These are phyloP conservation scores for Lepidurus arcticus DNA, from an alignment of 1,140 invertebrate species.

Conservation along the genomic window DNA sequence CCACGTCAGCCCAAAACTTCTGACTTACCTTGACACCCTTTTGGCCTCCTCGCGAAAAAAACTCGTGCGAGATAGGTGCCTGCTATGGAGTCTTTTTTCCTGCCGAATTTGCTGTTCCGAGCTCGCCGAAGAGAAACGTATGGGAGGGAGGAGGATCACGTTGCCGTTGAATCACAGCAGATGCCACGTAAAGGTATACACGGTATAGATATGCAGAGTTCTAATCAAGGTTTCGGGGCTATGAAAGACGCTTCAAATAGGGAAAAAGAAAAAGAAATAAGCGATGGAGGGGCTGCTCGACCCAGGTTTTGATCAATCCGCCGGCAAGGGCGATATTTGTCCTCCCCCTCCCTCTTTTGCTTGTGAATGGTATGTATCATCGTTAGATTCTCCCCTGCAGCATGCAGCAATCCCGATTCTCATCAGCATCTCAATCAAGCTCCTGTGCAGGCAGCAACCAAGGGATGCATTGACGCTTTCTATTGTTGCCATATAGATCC, in stretches of 20 bases:
- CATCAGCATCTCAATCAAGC: constrained; percentile 21
- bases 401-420: constrained; percentile 7
- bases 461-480: constrained; percentile 21
- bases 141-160: background rate
- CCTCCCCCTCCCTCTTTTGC: background rate
- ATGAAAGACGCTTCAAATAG: background rate
- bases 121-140: background rate
- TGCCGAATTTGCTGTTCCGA: too few species aligned
- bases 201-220: background rate
- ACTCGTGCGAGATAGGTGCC: too few species aligned
- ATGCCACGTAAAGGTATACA: background rate
- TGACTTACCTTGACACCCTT: background rate
- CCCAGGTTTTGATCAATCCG: background rate
- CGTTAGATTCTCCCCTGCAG: constrained; percentile 6
- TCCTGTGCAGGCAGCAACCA: constrained; percentile 13
- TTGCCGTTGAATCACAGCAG: background rate
- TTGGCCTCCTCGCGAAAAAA: too few species aligned
- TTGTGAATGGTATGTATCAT: constrained; percentile 16
- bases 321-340: background rate
- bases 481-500: constrained; percentile 7
- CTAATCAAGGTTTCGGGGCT: background rate
- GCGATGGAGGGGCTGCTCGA: too few species aligned
- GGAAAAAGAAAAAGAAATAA: background rate
- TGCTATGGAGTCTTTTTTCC: too few species aligned
- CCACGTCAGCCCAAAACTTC: background rate